These are phyloP conservation scores for Penaeus chinensis DNA, from an alignment of 1,140 invertebrate species.

Conservation along the genomic window DNA sequence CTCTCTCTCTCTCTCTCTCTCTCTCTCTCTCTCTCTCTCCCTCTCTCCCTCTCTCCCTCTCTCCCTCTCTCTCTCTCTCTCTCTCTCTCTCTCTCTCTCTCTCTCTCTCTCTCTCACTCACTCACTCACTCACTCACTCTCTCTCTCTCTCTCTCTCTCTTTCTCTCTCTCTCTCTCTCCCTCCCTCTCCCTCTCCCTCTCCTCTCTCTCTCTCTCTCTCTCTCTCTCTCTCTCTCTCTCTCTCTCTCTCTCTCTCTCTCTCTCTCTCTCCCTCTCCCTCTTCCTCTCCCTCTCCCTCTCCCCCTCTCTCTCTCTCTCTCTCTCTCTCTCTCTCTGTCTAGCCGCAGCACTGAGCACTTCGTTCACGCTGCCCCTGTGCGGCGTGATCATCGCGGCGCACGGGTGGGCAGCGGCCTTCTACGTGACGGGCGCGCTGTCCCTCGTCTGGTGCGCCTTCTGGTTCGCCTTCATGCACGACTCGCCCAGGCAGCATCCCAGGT, in stretches of 20 bases:
- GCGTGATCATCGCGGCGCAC: conserved; percentile 80
- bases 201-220: no score
- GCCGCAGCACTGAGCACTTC: conserved; percentile 85
- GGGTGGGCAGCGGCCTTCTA: conserved; percentile 89
- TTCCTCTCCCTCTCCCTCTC: not conserved
- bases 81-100: no score
- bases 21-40: no score
- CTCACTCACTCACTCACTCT: no score
- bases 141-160: no score
- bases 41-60: no score
- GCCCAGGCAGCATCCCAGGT: conserved; percentile 81
- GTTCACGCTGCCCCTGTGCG: conserved; percentile 83
- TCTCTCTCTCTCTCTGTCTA: conserved; percentile 65
- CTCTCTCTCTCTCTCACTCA: no score
- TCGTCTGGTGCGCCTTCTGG: conserved; percentile 88
- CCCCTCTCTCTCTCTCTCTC: not conserved
- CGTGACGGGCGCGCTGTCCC: conserved; percentile 80
- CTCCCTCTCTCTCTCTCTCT: no score
- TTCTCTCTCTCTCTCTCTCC: not conserved
- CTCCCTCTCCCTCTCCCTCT: not conserved
- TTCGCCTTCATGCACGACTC: conserved; percentile 85
- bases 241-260: no score
- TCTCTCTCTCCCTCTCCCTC: not conserved
- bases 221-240: no score
- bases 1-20: no score